Evolutionary conservation across 2,888 invertebrate genomes (phyloP).

Genomic region (Eupelmus urozonus): DNA sequence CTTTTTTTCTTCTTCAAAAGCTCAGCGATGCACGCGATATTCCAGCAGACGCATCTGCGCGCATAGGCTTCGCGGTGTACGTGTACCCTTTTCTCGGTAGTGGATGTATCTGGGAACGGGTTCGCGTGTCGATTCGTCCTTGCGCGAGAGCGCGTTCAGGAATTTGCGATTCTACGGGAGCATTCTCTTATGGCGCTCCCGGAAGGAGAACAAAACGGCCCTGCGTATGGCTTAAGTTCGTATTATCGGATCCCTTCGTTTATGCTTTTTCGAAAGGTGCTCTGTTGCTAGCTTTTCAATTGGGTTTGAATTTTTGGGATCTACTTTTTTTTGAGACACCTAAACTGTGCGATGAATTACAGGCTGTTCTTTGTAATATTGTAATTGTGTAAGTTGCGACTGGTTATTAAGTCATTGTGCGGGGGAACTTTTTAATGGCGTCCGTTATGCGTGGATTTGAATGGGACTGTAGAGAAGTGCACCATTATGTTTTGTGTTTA

Average conservation of each 20-base stretch:
- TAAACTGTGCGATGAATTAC: neutral
- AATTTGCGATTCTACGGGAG: constrained; percentile 3
- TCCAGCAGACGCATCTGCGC: neutral
- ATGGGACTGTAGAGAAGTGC: neutral
- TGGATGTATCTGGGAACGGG: neutral
- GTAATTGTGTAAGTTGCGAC: neutral
- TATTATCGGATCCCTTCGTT: constrained; percentile 5
- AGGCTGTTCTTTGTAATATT: neutral
- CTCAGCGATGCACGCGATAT: neutral
- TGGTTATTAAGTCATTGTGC: neutral
- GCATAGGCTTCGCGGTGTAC: neutral
- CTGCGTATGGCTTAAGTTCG: neutral
- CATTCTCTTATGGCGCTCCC: constrained; percentile 4
- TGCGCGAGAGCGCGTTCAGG: neutral
- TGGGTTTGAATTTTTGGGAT: neutral
- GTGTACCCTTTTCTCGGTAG: neutral
- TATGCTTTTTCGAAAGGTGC: neutral
- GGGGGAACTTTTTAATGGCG: neutral
- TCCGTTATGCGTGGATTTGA: neutral
- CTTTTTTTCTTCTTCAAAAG: neutral
- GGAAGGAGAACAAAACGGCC: constrained; percentile 35
- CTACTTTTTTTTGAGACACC: neutral
- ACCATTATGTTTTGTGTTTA: neutral
- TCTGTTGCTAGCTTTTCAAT: neutral
- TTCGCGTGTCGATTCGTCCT: constrained; percentile 18